Conservation (phyloP, 2,113 vertebrate genomes). For the Monarcha castaneiventris region DNA sequence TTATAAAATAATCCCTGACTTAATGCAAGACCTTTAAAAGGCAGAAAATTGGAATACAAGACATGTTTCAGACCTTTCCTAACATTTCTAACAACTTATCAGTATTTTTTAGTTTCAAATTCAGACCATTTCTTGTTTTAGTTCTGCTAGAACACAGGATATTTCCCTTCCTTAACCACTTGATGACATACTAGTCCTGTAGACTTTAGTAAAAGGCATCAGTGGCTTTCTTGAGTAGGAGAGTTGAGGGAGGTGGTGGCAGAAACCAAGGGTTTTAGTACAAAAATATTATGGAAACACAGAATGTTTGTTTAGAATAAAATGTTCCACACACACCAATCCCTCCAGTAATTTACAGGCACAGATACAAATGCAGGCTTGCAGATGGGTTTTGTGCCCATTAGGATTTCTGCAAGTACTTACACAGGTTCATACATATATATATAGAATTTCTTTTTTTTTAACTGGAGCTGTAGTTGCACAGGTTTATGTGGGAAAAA, state of each 20-base stretch:
- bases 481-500: not conserved
- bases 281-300: not conserved
- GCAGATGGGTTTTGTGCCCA: not conserved
- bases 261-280: not conserved
- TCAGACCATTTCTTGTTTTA: not conserved
- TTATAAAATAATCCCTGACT: not conserved
- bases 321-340: not conserved
- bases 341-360: not conserved
- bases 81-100: not conserved
- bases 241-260: no score
- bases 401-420: not conserved
- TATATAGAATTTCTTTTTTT: not conserved
- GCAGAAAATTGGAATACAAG: not conserved
- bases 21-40: not conserved
- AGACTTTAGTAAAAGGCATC: not conserved
- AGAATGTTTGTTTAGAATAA: not conserved
- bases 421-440: not conserved
- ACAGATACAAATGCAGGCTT: not conserved
- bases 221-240: not conserved
- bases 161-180: not conserved
- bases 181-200: not conserved
- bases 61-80: not conserved
- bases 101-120: not conserved
- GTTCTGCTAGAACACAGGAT: not conserved
- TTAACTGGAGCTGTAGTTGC: not conserved